phyloP scores from a whole-genome alignment of 2,113 vertebrate species.

The Xiphorhynchus elegans region DNA sequence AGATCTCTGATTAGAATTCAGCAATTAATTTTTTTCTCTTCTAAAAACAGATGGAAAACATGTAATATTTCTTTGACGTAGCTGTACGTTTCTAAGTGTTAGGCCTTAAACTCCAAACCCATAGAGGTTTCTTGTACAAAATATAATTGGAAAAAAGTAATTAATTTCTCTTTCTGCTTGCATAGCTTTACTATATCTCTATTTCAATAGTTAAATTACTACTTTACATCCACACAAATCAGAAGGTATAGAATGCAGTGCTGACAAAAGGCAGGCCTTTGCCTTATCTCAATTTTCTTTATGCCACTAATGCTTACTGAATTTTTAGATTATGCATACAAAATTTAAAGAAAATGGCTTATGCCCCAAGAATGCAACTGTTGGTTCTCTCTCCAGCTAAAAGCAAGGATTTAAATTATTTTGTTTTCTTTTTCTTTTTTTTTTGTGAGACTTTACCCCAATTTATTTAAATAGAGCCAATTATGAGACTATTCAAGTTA shows the following conservation, averaged over 20 bases:
- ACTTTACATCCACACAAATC: not conserved
- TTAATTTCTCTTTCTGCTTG: not conserved
- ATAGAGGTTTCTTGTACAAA: not conserved
- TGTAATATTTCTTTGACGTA: not conserved
- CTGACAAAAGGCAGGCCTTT: not conserved
- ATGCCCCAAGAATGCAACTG: not conserved
- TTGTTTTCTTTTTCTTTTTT: not conserved
- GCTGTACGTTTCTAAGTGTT: not conserved
- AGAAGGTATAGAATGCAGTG: not conserved
- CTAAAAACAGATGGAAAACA: not conserved
- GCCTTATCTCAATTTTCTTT: not conserved
- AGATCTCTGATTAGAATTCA: not conserved
- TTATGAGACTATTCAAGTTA: not conserved
- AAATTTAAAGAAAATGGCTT: not conserved
- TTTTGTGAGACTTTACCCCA: not conserved
- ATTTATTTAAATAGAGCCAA: not conserved
- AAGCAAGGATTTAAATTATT: not conserved
- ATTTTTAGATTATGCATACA: not conserved
- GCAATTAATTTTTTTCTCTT: not conserved
- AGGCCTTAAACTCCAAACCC: not conserved
- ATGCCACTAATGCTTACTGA: not conserved
- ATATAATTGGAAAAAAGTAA: not conserved
- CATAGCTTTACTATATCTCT: not conserved
- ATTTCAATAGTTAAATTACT: not conserved
- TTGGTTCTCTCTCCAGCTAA: not conserved